phyloP scores from a whole-genome alignment of 2,888 invertebrate species.

The Gymnosoma rotundatum region DNA sequence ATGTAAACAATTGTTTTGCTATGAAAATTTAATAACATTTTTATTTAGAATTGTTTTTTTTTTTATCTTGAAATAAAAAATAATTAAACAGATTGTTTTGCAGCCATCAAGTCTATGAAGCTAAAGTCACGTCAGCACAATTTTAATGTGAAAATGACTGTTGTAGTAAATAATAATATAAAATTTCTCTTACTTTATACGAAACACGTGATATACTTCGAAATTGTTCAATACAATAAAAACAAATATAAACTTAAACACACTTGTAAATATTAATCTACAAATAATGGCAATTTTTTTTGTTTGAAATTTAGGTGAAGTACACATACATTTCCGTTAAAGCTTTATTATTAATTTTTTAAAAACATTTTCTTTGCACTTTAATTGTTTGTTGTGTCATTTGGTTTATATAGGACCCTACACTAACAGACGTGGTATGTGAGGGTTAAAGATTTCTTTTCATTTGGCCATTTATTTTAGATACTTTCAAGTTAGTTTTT shows the following conservation, averaged over 20 bases:
- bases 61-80: slow-evolving; percentile 35
- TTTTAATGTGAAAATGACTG: slow-evolving; percentile 8
- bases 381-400: background rate
- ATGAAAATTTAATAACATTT: slow-evolving; percentile 37
- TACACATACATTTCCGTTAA: slow-evolving; percentile 42
- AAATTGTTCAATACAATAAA: slow-evolving; percentile 1
- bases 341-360: background rate
- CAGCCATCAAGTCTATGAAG: slow-evolving; percentile 75
- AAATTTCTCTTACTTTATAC: background rate
- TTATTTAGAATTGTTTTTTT: slow-evolving; percentile 12
- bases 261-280: background rate
- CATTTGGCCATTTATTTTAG: no score
- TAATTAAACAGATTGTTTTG: slow-evolving; percentile 67
- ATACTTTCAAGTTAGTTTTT: no score
- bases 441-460: no score
- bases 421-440: no score
- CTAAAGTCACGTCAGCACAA: slow-evolving; percentile 68
- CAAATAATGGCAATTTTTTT: no score
- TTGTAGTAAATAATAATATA: slow-evolving; percentile 22
- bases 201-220: slow-evolving; percentile 55
- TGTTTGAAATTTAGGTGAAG: slow-evolving; percentile 44
- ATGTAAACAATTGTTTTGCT: slow-evolving; percentile 35
- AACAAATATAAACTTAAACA: background rate
- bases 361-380: background rate
- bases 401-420: no score